Percentiles rank a stretch among this genome's conserved stretches.
Conservation (phyloP, 53 echinoderm and acorn worm genomes). For the Crossaster papposus region DNA sequence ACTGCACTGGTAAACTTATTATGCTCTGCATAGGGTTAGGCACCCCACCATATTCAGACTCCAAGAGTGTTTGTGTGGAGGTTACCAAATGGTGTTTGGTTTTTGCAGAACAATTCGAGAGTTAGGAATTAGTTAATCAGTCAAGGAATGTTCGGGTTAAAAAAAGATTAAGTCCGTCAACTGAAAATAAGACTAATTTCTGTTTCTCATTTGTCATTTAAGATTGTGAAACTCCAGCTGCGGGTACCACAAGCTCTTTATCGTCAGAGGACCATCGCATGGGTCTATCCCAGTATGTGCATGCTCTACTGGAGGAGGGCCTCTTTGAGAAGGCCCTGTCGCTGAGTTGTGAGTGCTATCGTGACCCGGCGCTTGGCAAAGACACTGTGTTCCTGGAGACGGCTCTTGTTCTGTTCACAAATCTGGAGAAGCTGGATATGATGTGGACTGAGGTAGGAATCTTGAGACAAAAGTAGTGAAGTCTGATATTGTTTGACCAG, state of each 20-base stretch:
- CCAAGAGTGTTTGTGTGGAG: too few species aligned
- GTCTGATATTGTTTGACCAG: too few species aligned
- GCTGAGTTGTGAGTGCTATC: slow-evolving; percentile 48
- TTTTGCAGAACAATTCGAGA: too few species aligned
- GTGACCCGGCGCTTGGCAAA: slow-evolving; percentile 53
- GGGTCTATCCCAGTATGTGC: slow-evolving; percentile 25
- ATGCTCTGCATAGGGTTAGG: too few species aligned
- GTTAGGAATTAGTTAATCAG: too few species aligned
- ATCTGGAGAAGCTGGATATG: slow-evolving; percentile 50
- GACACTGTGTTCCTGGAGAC: slow-evolving; percentile 67
- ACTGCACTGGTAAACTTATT: too few species aligned
- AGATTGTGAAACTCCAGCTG: not conserved
- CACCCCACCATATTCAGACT: too few species aligned
- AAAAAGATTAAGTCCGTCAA: too few species aligned
- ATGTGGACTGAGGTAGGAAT: slow-evolving; percentile 64
- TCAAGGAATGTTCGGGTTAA: too few species aligned
- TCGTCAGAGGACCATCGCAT: not conserved
- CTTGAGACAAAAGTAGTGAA: not conserved
- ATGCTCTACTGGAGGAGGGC: slow-evolving; percentile 55
- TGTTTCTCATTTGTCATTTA: not conserved
- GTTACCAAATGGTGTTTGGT: too few species aligned
- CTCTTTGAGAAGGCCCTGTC: slow-evolving; percentile 47
- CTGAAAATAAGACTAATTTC: not conserved
- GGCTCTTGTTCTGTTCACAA: slow-evolving; percentile 39
- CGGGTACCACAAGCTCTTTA: not conserved